These are phyloP conservation scores for Ptilonorhynchus violaceus DNA, from an alignment of 2,113 vertebrate genomes.

Conservation along the genomic window DNA sequence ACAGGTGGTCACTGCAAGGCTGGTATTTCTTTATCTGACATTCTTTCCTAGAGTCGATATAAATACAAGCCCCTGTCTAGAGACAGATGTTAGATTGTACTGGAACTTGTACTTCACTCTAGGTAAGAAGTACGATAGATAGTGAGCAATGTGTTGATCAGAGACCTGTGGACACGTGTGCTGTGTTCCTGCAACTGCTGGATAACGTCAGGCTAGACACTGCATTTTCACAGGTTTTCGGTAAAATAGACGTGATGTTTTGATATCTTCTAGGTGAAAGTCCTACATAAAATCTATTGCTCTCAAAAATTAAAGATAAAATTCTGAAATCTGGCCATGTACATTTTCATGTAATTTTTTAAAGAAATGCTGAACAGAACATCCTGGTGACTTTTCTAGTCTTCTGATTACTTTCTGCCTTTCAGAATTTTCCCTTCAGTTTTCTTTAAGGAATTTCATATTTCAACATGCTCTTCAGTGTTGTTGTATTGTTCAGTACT, in stretches of 20 bases:
- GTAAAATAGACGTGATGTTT: neutral
- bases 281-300: neutral
- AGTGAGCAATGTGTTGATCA: neutral
- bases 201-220: neutral
- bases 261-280: neutral
- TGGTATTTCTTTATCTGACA: neutral
- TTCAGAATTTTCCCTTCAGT: neutral
- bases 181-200: neutral
- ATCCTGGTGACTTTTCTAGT: neutral
- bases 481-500: neutral
- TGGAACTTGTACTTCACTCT: neutral
- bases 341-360: neutral
- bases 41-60: accelerated
- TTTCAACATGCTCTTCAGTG: neutral
- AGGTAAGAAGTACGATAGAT: neutral
- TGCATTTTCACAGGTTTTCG: neutral
- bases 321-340: neutral
- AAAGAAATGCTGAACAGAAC: neutral
- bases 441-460: neutral
- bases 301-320: neutral
- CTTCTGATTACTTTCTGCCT: neutral
- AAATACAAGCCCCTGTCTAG: neutral
- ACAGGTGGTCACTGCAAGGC: neutral
- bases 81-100: neutral
- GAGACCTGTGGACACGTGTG: neutral